Evolutionary conservation across 2,797 vertebrate species (phyloP).

Genomic region (Phataginus tetradactyla): DNA sequence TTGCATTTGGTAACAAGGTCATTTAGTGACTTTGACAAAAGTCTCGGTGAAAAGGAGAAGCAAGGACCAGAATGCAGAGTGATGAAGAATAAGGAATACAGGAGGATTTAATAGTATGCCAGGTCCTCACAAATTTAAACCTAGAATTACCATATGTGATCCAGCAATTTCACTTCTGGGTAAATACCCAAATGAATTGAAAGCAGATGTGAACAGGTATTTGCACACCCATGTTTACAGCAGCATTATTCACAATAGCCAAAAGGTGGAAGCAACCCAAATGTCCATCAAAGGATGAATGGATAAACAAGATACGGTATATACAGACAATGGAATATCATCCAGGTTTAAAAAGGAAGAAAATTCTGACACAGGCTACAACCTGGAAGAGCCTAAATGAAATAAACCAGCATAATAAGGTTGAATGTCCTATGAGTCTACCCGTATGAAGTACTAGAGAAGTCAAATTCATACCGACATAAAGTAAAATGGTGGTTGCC

Average conservation of each 20-base stretch:
- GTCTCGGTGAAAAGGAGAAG: neutral
- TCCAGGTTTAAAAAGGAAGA: neutral
- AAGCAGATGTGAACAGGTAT: neutral
- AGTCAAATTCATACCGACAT: neutral
- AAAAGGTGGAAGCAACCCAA: neutral
- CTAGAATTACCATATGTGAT: neutral
- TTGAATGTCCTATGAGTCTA: neutral
- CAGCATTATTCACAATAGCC: neutral
- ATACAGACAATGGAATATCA: neutral
- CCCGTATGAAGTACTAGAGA: neutral
- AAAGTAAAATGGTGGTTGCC: neutral
- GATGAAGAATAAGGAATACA: neutral
- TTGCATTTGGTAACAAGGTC: neutral
- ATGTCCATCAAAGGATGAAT: neutral
- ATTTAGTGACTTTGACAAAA: neutral
- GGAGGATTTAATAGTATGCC: neutral
- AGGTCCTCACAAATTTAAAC: neutral
- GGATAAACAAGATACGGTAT: neutral
- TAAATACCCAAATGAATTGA: neutral
- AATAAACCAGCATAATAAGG: neutral
- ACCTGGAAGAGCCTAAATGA: neutral
- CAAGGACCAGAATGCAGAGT: neutral
- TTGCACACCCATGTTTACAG: neutral
- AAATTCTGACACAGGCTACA: neutral
- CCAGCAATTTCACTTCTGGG: neutral